Conservation (phyloP, 2,113 vertebrate genomes). For the Neomonachus schauinslandi region DNA sequence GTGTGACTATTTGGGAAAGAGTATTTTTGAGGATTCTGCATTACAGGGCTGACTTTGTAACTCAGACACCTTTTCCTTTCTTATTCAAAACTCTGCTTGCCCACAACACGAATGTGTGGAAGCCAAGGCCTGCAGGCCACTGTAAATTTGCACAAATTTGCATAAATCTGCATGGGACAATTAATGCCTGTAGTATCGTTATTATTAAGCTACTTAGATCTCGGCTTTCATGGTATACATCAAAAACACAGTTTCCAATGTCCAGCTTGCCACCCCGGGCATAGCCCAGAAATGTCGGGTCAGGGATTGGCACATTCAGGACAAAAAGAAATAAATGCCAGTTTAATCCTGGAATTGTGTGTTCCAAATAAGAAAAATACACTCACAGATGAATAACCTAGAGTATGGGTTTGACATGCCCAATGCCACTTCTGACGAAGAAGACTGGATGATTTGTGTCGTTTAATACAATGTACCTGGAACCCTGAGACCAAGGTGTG, state of each 20-base stretch:
- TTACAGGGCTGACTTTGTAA: background rate
- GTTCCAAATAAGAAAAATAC: background rate
- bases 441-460: background rate
- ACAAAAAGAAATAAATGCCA: background rate
- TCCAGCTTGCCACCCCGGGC: background rate
- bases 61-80: background rate
- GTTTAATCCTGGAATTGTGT: background rate
- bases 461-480: background rate
- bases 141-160: background rate
- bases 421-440: background rate
- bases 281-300: background rate
- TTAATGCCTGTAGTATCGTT: background rate
- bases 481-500: background rate
- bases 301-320: background rate
- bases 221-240: background rate
- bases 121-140: background rate
- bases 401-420: no score
- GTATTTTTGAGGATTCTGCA: background rate
- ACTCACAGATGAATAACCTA: background rate
- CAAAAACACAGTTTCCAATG: background rate
- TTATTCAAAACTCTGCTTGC: conserved; percentile 18
- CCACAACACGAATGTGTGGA: background rate
- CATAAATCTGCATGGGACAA: conserved; percentile 11
- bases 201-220: conserved; percentile 21
- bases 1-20: background rate